phyloP scores from a whole-genome alignment of 2,113 vertebrate genomes.

The Odontophorus gujanensis region DNA sequence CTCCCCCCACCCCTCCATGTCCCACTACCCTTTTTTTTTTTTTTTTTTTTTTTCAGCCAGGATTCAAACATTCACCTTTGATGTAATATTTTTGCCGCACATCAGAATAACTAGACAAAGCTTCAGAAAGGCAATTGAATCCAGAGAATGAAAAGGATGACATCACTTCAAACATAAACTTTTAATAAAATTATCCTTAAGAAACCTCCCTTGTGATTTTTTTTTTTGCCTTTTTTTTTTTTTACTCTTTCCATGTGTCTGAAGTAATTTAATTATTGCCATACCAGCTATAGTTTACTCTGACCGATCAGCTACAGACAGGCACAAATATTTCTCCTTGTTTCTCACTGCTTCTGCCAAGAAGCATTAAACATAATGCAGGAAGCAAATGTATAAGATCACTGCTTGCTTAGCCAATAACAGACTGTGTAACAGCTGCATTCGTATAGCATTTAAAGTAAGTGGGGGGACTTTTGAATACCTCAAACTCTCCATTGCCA shows the following conservation, averaged over 20 bases:
- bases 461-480: neutral
- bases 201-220: slow-evolving; percentile 57
- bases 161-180: slow-evolving; percentile 78
- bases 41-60: slow-evolving; percentile 54
- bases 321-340: neutral
- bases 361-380: neutral
- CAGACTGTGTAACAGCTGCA: neutral
- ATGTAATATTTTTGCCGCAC: slow-evolving; percentile 75
- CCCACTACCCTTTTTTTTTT: slow-evolving; percentile 34
- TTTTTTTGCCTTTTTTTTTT: neutral
- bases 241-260: neutral
- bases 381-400: neutral
- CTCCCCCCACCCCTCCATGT: slow-evolving; percentile 32
- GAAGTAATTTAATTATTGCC: slow-evolving; percentile 27
- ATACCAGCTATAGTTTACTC: slow-evolving; percentile 21
- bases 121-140: slow-evolving; percentile 79
- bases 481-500: neutral
- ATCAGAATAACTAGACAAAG: slow-evolving; percentile 76
- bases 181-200: slow-evolving; percentile 66
- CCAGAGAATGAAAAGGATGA: slow-evolving; percentile 72
- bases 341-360: slow-evolving; percentile 6
- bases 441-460: neutral
- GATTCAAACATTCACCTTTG: slow-evolving; percentile 76
- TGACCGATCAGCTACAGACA: slow-evolving; percentile 3
- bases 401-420: neutral